These are phyloP conservation scores for Cryptocheilus praepositus DNA, from an alignment of 2,888 invertebrate genomes.

Conservation along the genomic window DNA sequence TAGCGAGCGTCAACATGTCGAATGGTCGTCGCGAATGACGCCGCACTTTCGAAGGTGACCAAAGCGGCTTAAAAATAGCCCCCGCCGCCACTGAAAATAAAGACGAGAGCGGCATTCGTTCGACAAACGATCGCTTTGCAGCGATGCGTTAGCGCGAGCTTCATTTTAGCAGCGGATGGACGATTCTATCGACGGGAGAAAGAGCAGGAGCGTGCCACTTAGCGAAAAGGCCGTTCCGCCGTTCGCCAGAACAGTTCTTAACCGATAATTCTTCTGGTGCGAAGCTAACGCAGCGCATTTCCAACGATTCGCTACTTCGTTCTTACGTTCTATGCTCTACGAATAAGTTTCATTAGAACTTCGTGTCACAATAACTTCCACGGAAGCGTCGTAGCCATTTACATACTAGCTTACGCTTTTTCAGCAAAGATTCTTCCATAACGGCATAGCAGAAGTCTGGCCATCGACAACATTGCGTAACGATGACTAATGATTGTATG, in stretches of 20 bases:
- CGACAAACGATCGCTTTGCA: conserved; percentile 44
- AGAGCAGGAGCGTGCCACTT: not conserved
- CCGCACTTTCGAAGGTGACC: conserved; percentile 45
- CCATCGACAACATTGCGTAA: conserved; percentile 23
- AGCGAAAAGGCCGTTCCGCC: too few relatives aligned
- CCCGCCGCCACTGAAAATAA: conserved; percentile 47
- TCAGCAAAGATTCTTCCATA: too few relatives aligned
- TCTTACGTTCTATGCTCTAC: too few relatives aligned
- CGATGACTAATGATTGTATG: conserved; percentile 41
- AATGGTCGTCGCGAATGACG: conserved; percentile 7
- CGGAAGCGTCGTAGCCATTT: too few relatives aligned
- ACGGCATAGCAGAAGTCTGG: too few relatives aligned
- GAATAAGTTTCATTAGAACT: too few relatives aligned
- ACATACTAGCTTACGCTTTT: too few relatives aligned
- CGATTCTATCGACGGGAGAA: not conserved
- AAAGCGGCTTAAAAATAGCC: conserved; percentile 44
- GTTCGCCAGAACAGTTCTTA: too few relatives aligned
- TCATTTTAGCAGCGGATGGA: not conserved
- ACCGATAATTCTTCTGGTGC: too few relatives aligned
- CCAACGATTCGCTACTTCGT: too few relatives aligned
- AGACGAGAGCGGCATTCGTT: conserved; percentile 42
- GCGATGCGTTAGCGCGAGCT: conserved; percentile 11
- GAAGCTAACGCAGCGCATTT: too few relatives aligned
- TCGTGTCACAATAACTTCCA: too few relatives aligned
- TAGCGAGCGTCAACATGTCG: conserved; percentile 26